Percentiles rank a stretch among this genome's conserved stretches.
Conservation (phyloP, 2,888 invertebrate genomes). For the Lasioglossum leucozonium region DNA sequence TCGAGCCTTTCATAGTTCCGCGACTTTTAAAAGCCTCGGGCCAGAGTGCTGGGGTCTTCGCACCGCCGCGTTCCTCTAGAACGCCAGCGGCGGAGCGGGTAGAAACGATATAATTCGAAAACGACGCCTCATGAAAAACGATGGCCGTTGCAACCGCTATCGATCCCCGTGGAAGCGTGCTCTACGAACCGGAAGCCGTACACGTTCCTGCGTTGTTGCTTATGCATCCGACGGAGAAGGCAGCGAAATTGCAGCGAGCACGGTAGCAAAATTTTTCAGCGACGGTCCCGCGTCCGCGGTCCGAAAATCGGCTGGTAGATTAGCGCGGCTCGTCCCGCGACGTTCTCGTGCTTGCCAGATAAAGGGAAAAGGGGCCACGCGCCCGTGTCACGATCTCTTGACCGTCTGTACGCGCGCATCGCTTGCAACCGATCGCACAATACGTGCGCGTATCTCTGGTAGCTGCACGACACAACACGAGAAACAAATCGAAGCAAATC, state of each 20-base stretch:
- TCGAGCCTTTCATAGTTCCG: neutral
- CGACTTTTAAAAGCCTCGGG: neutral
- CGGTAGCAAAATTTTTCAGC: too few relatives aligned
- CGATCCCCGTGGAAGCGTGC: neutral
- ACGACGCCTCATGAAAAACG: neutral
- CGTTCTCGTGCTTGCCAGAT: neutral
- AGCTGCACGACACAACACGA: neutral
- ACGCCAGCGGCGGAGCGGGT: neutral
- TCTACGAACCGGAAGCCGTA: constrained; percentile 7
- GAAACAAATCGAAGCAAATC: neutral
- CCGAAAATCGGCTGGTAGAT: too few relatives aligned
- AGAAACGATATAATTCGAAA: neutral
- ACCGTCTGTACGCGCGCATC: constrained; percentile 25
- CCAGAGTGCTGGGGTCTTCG: neutral
- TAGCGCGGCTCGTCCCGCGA: neutral
- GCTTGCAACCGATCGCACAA: constrained; percentile 25
- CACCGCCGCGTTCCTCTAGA: neutral
- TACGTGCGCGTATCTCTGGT: too few relatives aligned
- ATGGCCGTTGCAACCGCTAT: neutral
- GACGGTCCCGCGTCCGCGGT: too few relatives aligned
- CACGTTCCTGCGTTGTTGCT: neutral
- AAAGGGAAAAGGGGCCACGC: constrained; percentile 34
- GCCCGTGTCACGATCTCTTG: constrained; percentile 24
- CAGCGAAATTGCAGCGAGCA: too few relatives aligned
- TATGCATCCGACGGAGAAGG: neutral